Base-by-base conservation (phyloP, 2,888 invertebrate species). In the Synergus itoensis region DNA sequence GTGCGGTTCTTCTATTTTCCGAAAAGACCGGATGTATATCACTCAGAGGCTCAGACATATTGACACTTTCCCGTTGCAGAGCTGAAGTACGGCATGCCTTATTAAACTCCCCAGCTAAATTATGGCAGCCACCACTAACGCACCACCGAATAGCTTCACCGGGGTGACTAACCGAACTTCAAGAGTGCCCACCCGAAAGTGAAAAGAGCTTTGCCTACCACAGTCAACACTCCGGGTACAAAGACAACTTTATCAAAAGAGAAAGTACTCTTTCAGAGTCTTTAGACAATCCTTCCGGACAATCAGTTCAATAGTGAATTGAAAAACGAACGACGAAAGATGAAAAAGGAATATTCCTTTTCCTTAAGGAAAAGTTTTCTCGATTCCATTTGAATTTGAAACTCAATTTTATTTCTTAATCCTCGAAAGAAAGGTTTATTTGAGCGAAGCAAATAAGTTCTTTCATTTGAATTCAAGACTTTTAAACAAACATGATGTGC, bases 21-120 rank as follows among this genome's bases (percentile, higher is more conserved):
- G 84, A 86, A 86, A 87, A 86, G 86, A 84, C 87, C 89, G 88
- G 87, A 88, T 88, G 89, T 90, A 89, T 89, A 90, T 90, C 90
- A 90, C 90, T 90, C 90, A 90, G 86, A 85, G 86, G 85, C 87
- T 87, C 86, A 87, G 90, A 90, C 89, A 88, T 90, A 90, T 90
- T 89, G 90, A 90, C 90, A 90, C 88, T 89, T 87, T 87, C 84
- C 87, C 85, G 85, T 84, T 84, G 86, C 82, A 86, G 78, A 86
- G 85, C 87, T 85, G 84, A 87, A 86, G 87, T 87, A 88, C 87
- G 87, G 88, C 87, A 88, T 89, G 90, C 90, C 89, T 90, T 90
- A 90, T 90, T 90, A 90, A 90, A 90, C 90, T 88, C 86, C 82
- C 87, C 79, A 86, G 89, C 88, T 90, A 90, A 90, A 89, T 90